Evolutionary conservation across 2,888 invertebrate genomes (phyloP), one percentile per base, ranked within the genome.

Genomic region (Tolmerus cingulatus): DNA sequence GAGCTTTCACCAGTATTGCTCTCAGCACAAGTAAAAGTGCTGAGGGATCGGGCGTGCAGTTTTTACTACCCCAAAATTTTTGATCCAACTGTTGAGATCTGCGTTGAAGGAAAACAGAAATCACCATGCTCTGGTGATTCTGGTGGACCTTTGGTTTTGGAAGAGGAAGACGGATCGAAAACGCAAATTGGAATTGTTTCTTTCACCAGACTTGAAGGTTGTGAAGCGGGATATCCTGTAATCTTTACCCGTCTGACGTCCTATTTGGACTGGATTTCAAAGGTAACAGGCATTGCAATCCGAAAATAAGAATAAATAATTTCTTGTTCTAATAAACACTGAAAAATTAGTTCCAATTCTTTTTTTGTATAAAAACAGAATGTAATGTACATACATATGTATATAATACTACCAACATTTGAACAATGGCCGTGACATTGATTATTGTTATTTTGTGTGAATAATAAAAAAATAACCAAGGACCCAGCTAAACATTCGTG

Each of bases 121-220:
- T 84, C 84, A n/a, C 37, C 57, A 34, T 84, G 84, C 8, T 37
- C 84, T 66, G 84, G 84, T 12, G 84, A 84, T 16, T 84, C 84
- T 74, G 84, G 84, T 0, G 84, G 84, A 14, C 84, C 84, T 1
- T 40, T 84, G 12, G 74, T 40, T 2, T 12, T 84, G 5, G 23
- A 30, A 14, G 82, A 82, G 5, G 8, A 34, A 14, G 66, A 84
- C 14, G 84, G 84, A 37, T 37, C 66, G 9, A 66, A 66, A 23
- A 40, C 40, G 14, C 66, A 66, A 19, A 40, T 84, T 74, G 84
- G 84, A 37, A 30, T 84, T 23, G 40, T 40, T 14, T 84, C 84
- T 14, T 84, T 34, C 66, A 57, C 66, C n/a, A n/a, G 19, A n/a
- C n/a, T 23, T 5, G 74, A 74, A 37, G 84, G 84, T 7, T 84